phyloP scores from a whole-genome alignment of 2,113 vertebrate species.

The Pituophis catenifer region DNA sequence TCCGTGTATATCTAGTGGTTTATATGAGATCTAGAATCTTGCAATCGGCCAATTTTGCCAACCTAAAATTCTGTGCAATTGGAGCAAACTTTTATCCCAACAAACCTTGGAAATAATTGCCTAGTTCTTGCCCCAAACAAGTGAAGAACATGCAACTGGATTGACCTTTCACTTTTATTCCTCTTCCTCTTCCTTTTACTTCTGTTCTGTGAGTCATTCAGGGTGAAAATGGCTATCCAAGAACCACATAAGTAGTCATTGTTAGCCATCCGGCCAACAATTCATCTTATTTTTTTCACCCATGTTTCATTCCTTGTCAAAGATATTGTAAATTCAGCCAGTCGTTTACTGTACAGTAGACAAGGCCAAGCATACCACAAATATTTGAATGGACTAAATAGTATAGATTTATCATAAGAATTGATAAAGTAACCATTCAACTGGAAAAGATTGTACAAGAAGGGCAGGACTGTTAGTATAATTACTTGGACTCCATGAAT shows the following conservation, averaged over 20 bases:
- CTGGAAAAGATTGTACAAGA: neutral
- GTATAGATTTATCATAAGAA: neutral
- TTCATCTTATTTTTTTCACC: neutral
- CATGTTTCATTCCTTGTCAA: neutral
- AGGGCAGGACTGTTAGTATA: neutral
- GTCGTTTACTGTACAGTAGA: neutral
- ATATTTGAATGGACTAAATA: neutral
- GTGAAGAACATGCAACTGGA: neutral
- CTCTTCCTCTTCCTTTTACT: neutral
- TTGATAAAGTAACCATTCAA: neutral
- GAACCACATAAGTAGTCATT: neutral
- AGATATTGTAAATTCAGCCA: neutral
- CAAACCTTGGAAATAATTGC: neutral
- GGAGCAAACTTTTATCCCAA: neutral
- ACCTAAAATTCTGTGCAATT: neutral
- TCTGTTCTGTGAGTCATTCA: neutral
- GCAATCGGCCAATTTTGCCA: neutral
- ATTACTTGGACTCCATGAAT: neutral
- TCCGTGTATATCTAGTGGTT: neutral
- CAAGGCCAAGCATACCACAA: neutral
- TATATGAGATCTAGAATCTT: neutral
- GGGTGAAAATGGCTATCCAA: neutral
- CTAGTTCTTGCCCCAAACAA: neutral
- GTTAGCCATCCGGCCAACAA: neutral
- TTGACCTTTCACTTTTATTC: neutral